Evolutionary conservation across 64 coral and sea anemone species (phyloP).

Genomic region (Astreopora myriophthalma): DNA sequence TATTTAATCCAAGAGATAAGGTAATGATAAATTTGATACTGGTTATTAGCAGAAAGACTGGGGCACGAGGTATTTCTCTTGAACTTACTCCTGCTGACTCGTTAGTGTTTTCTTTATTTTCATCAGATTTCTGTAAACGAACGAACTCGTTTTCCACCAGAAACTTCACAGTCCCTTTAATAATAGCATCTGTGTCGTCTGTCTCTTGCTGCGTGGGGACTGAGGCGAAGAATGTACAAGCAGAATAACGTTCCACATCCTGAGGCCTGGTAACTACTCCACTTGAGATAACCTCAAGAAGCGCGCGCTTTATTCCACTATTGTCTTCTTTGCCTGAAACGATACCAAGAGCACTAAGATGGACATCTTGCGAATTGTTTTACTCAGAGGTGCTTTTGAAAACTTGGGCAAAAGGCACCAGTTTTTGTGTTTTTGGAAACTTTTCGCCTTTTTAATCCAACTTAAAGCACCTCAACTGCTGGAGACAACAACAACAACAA

Average conservation of each 20-base stretch:
- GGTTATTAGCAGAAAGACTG: neutral
- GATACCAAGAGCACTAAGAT: neutral
- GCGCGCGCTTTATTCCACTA: conserved; percentile 92
- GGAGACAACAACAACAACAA: neutral
- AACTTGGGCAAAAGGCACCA: neutral
- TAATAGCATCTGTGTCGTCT: conserved; percentile 23
- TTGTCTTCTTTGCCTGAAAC: conserved; percentile 72
- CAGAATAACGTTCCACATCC: conserved; percentile 90
- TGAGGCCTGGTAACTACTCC: conserved; percentile 70
- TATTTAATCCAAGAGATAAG: neutral
- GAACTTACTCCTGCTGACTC: neutral
- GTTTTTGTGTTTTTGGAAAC: neutral
- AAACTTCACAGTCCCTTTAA: conserved; percentile 74
- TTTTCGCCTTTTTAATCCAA: neutral
- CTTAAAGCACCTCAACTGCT: neutral
- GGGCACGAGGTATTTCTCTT: neutral
- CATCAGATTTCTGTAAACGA: conserved; percentile 57
- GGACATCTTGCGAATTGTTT: neutral
- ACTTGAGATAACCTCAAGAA: conserved; percentile 95
- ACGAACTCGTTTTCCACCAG: conserved; percentile 94
- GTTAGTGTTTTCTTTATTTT: conserved; percentile 16
- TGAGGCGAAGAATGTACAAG: conserved; percentile 92
- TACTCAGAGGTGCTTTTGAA: neutral
- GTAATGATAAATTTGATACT: too few relatives aligned
- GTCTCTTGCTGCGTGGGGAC: conserved; percentile 37